A percentile compares a stretch with the other conserved stretches of the same genome.
phyloP scores from a whole-genome alignment of 2,113 vertebrate genomes.

The Mirza zaza region DNA sequence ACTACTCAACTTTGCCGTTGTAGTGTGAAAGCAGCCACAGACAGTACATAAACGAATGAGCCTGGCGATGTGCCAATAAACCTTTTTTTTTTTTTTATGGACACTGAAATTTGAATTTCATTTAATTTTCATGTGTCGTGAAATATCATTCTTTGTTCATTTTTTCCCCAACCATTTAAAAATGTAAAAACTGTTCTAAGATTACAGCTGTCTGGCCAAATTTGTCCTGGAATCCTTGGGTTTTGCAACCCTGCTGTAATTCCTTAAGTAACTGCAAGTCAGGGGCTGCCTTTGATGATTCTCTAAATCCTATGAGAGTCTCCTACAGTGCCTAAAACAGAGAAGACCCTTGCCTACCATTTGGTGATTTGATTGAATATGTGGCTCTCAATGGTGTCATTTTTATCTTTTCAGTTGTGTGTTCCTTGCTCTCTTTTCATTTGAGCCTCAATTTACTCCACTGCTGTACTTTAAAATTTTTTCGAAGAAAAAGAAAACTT shows the following conservation, averaged over 20 bases:
- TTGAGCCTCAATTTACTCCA: constrained; percentile 71
- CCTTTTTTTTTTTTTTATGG: neutral
- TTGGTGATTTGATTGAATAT: neutral
- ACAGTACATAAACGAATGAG: neutral
- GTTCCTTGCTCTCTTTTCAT: constrained; percentile 54
- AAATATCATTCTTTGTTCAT: neutral
- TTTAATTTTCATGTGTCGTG: neutral
- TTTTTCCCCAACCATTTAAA: neutral
- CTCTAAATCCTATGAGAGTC: neutral
- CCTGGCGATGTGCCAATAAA: neutral
- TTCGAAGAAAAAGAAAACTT: constrained; percentile 84
- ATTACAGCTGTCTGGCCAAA: neutral
- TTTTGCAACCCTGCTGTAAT: neutral
- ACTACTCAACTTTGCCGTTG: neutral
- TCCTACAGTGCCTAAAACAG: neutral
- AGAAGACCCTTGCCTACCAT: neutral
- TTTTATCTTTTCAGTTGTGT: constrained; percentile 41
- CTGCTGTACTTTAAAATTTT: constrained; percentile 74
- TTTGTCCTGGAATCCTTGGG: neutral
- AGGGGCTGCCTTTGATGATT: neutral
- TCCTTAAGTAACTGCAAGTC: neutral
- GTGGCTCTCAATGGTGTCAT: neutral
- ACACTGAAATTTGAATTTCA: constrained; percentile 52
- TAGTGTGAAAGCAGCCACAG: neutral
- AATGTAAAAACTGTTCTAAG: neutral